Conservation (phyloP, 2,113 vertebrate species). For the Speoplatyrhinus poulsoni region DNA sequence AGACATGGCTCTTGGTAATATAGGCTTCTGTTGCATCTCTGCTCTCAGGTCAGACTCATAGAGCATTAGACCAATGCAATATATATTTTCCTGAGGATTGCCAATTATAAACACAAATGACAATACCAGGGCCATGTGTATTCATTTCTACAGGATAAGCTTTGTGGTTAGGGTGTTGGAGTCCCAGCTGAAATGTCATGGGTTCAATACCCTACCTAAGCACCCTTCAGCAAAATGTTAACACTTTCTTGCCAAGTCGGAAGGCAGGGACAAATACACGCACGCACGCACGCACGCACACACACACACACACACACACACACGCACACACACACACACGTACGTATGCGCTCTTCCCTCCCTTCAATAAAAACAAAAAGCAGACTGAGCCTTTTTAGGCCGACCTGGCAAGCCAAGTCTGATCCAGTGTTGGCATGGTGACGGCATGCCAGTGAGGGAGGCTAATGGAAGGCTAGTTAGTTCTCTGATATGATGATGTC, state of each 20-base stretch:
- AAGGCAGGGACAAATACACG: not conserved
- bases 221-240: too few relatives aligned
- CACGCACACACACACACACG: not conserved
- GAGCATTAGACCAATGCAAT: too few relatives aligned
- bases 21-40: too few relatives aligned
- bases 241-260: not conserved
- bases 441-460: not conserved
- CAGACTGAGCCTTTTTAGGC: not conserved
- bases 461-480: not conserved
- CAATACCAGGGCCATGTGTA: too few relatives aligned
- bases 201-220: too few relatives aligned
- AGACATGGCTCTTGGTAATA: too few relatives aligned
- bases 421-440: slow-evolving; percentile 3
- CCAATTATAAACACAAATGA: too few relatives aligned
- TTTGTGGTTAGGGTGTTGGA: too few relatives aligned
- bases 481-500: slow-evolving; percentile 23
- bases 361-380: slow-evolving; percentile 6
- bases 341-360: not conserved
- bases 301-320: not conserved
- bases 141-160: too few relatives aligned
- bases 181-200: too few relatives aligned
- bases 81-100: too few relatives aligned
- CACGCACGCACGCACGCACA: not conserved
- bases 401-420: not conserved
- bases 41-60: too few relatives aligned